Base-by-base conservation (phyloP, 2,113 vertebrate species). In the Tetraodon nigroviridis region DNA sequence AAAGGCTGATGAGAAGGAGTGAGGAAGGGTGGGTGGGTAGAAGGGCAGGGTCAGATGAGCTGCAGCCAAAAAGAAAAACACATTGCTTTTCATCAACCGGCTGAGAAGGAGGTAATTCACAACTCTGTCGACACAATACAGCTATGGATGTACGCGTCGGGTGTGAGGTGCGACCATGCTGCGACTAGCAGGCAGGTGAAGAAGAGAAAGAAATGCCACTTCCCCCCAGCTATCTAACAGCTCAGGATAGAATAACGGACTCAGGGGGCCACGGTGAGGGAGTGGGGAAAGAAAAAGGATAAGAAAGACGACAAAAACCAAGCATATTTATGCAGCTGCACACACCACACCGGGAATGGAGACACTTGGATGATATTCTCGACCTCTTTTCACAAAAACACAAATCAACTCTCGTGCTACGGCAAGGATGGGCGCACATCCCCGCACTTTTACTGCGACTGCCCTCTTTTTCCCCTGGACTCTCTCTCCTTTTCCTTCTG, bases 21-120 rank as follows among this genome's bases (percentile, higher is more conserved):
- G 51, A 29, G 40, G 51, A 15, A 40, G 29, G 51, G 64, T 17
- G 51, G 59, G 49, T 6, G 51, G 67, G 78, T 71, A 59, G 71
- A 57, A 77, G 81, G 73, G 64, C 66, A 73, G 81, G 85, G 87
- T 83, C 82, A 85, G 80, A 82, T 61, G 79, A 84, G 80, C 74
- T 56, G 51, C 76, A 79, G 73, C 75, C 75, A 76, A 82, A 80
- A 76, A 86, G 79, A 83, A 84, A 83, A 89, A 85, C 81, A 84
- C 82, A 76, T 78, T 78, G 79, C 67, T 85, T 86, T 84, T 83
- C 81, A 84, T 86, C 79, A 83, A 73, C 57, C 40, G 41, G 50
- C 80, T 57, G 79, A 83, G 83, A 79, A 76, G 74, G 72, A 81
- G 81, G 86, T 86, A 87, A 88, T 89, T 89, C 82, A 76, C 84